Evolutionary conservation across 2,888 invertebrate species (phyloP), one percentile per base, ranked within the genome.

Genomic region (Timandra comae): DNA sequence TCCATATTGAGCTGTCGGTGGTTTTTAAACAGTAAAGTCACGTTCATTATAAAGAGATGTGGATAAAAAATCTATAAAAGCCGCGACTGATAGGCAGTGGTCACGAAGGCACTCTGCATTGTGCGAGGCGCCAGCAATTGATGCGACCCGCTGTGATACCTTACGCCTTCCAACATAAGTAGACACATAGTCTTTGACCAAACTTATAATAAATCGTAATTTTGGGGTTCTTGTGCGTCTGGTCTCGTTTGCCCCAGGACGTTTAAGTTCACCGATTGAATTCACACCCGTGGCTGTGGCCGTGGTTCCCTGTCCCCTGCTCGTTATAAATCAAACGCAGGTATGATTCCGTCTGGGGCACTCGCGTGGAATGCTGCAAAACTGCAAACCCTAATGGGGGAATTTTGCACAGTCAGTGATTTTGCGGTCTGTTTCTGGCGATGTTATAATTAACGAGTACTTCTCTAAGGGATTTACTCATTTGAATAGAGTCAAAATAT

Each of bases 271-370:
- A 63, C 66, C 67, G 73, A 76, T 74, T 75, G 70, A 74, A 74
- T 79, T 78, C 74, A 74, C 76, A 76, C 78, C 69, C 72, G 65
- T 67, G 64, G 68, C 65, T 69, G 74, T 75, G 75, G 77, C 69
- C 72, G 65, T 67, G 64, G 68, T 65, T 69, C 49, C 58, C 47
- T 70, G 74, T 74, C 75, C 80, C 81, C 80, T 75, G 58, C 70
- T 75, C 63, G 72, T 75, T 80, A 79, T 84, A 82, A 85, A 84
- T 85, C 82, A 85, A 79, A 76, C 62, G 76, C 84, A 85, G 82
- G 76, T 80, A 77, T 62, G 66, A 63, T 64, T 69, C 67, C 64
- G 79, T 78, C 79, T 68, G 62, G 60, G 51, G 73, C 75, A 79
- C 66, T 66, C 65, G 63, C 58, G 67, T 75, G 69, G 69, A 73